Evolutionary conservation across 2,113 vertebrate genomes (phyloP), one percentile per base, ranked within the genome.

Genomic region (Grammatotria lemairii): DNA sequence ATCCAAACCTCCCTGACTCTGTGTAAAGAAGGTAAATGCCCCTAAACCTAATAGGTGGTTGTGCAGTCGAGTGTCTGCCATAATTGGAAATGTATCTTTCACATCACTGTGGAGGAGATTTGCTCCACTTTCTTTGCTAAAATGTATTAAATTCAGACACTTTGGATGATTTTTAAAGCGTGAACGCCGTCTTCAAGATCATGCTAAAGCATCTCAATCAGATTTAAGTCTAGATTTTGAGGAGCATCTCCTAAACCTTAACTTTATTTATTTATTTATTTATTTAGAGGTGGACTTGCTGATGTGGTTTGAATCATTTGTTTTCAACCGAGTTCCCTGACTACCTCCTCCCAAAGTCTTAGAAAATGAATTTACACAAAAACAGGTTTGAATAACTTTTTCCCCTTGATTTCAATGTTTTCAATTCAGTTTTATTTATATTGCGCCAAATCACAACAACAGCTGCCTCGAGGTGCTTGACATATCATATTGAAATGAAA

Each of bases 271-370:
- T 63, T 55, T 40, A 40, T 38, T 21, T 63, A 65, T n/a, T 38
- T n/a, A 38, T 65, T 38, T 38, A 40, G 11, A 40, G 63, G 63
- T 6, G 63, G 19, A 68, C 35, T 40, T 3, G 12, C 35, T 40
- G n/a, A 38, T 40, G 63, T 68, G 35, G 40, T 68, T 23, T 14
- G 63, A 40, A 68, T 40, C n/a, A 14, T 14, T 40, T n/a, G 35
- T 38, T 40, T 21, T 13, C 1, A 1, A 3, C 17, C 0, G 8
- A 0, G 6, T 38, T 65, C 60, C 33, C 63, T 40, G 33, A 12
- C 6, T 3, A 33, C 28, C 1, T 60, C 28, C 28, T 35, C 58
- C 2, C 58, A 68, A 40, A 68, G 63, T 21, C 35, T 68, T 40
- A 40, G 35, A 65, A 13, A 38, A 65, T 38, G 4, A 38, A 38